A percentile compares a stretch with the other conserved stretches of the same genome.
Evolutionary conservation across 2,113 vertebrate genomes (phyloP).

Genomic region (Poeciliopsis retropinna): DNA sequence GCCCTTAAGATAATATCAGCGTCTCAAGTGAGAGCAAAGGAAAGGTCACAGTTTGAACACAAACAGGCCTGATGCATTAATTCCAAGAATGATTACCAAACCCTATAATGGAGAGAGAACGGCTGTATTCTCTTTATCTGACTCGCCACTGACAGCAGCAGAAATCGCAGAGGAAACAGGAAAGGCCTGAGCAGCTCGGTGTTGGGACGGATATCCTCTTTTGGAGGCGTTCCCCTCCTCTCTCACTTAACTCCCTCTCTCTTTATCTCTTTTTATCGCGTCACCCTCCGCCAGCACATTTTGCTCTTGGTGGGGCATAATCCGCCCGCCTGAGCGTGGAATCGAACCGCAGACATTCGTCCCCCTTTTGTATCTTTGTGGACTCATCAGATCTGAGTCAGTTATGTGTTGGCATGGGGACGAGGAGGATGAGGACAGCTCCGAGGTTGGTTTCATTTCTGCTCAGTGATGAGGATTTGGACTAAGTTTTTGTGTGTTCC

Average conservation of each 20-base stretch:
- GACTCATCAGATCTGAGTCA: constrained; percentile 8
- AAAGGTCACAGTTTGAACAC: constrained; percentile 8
- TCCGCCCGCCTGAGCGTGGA: constrained; percentile 5
- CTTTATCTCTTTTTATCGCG: constrained; percentile 67
- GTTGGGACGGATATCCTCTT: constrained; percentile 79
- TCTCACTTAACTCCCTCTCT: constrained; percentile 67
- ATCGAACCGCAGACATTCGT: neutral
- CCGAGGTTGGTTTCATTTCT: constrained; percentile 65
- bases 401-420: constrained; percentile 80
- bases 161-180: constrained; percentile 75
- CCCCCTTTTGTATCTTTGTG: neutral
- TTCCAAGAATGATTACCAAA: constrained; percentile 26
- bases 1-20: constrained; percentile 33
- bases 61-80: neutral
- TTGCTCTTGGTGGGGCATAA: constrained; percentile 42
- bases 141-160: constrained; percentile 61
- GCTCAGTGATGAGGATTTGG: constrained; percentile 8
- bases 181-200: constrained; percentile 78
- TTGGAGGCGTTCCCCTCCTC: constrained; percentile 71
- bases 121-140: constrained; percentile 18
- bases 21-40: constrained; percentile 10
- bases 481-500: constrained; percentile 9
- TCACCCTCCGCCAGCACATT: constrained; percentile 18
- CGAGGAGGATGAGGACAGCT: constrained; percentile 72
- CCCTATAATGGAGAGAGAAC: neutral